A percentile compares a stretch with the other conserved stretches of the same genome.
These are phyloP conservation scores for Hypsibius dujardini DNA, from an alignment of 1,140 invertebrate genomes.

Conservation along the genomic window DNA sequence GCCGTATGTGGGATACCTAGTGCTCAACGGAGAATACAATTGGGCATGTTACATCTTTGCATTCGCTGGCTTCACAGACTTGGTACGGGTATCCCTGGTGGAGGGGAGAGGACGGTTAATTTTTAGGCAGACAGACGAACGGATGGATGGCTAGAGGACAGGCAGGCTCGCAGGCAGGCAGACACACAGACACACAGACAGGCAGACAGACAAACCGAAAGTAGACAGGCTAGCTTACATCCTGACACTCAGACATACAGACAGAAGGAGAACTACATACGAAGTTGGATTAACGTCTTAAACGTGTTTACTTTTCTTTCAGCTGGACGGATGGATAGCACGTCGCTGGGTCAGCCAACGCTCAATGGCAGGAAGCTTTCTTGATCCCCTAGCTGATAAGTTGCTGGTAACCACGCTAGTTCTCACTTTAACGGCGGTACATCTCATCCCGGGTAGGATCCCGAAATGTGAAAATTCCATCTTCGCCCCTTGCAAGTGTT, in stretches of 20 bases:
- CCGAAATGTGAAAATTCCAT: constrained; percentile 8
- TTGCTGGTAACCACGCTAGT: constrained; percentile 72
- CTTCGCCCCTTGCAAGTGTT: constrained; percentile 18
- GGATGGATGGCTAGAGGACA: not conserved
- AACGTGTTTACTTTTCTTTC: constrained; percentile 21
- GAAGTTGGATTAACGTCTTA: not conserved
- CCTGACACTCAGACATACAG: not conserved
- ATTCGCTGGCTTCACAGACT: constrained; percentile 60
- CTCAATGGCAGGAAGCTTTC: constrained; percentile 73
- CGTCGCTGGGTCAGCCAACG: constrained; percentile 71
- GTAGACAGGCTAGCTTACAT: not conserved
- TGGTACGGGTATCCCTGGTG: constrained; percentile 41
- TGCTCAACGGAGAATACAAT: constrained; percentile 54
- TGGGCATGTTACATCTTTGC: constrained; percentile 52
- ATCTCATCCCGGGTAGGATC: constrained; percentile 53
- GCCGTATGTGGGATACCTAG: constrained; percentile 64
- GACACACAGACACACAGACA: no score
- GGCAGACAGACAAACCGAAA: no score
- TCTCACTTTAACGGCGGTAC: constrained; percentile 60
- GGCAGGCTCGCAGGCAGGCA: not conserved
- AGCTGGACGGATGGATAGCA: constrained; percentile 90
- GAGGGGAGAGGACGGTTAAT: constrained; percentile 15
- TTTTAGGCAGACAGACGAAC: not conserved
- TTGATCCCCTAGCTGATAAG: constrained; percentile 97
- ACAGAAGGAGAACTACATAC: not conserved